A percentile compares a stretch with the other conserved stretches of the same genome.
These are phyloP conservation scores for Zaprionus camerounensis DNA, from an alignment of 1,140 invertebrate genomes.

Conservation along the genomic window DNA sequence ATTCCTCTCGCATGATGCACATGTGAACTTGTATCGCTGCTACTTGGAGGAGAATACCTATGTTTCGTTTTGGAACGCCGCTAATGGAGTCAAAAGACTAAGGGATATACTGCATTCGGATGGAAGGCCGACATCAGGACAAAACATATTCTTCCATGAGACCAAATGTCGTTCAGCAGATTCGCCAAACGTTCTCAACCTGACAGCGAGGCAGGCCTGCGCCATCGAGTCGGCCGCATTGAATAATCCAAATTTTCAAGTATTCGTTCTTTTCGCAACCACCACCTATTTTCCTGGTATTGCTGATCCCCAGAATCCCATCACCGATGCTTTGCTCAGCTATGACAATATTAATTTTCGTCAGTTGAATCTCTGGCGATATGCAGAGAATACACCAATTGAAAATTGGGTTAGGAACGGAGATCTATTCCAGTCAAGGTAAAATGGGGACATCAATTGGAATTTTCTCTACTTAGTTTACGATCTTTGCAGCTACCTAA, in stretches of 20 bases:
- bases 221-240: slow-evolving; percentile 88
- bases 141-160: slow-evolving; percentile 86
- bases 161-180: slow-evolving; percentile 84
- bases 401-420: slow-evolving; percentile 86
- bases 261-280: slow-evolving; percentile 86
- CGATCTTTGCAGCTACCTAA: slow-evolving; percentile 13
- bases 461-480: neutral
- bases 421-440: slow-evolving; percentile 85
- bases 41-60: neutral
- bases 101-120: slow-evolving; percentile 61
- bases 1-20: neutral
- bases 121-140: slow-evolving; percentile 80
- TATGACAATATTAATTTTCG: slow-evolving; percentile 87
- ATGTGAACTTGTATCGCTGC: neutral
- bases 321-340: slow-evolving; percentile 81
- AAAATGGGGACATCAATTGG: neutral
- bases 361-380: slow-evolving; percentile 86
- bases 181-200: slow-evolving; percentile 27
- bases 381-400: slow-evolving; percentile 87
- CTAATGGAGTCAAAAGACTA: slow-evolving; percentile 6
- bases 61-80: neutral
- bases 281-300: slow-evolving; percentile 61
- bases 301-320: slow-evolving; percentile 48
- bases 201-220: slow-evolving; percentile 87
- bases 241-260: slow-evolving; percentile 86